These are phyloP conservation scores for Nemoura dubitans DNA, from an alignment of 2,888 invertebrate species.

Conservation along the genomic window DNA sequence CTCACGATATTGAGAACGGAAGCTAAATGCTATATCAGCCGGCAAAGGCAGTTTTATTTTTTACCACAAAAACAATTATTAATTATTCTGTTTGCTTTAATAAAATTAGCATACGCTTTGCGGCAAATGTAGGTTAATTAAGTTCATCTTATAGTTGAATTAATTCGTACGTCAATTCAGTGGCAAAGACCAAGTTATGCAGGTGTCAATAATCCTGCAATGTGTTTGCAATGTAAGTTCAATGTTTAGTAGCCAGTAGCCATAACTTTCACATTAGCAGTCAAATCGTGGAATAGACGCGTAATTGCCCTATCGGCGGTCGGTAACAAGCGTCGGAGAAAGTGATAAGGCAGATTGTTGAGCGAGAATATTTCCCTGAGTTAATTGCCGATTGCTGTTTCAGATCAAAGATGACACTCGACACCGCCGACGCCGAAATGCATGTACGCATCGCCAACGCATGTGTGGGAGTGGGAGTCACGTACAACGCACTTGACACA, in stretches of 20 bases:
- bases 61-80: not conserved
- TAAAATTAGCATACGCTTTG: not conserved
- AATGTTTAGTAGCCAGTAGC: not conserved
- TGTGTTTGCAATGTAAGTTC: not conserved
- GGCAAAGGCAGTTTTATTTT: not conserved
- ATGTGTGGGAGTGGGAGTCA: no score
- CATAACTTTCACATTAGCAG: not conserved
- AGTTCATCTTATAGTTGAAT: slow-evolving; percentile 17
- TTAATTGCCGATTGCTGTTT: no score
- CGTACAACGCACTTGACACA: not conserved
- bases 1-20: not conserved
- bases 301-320: not conserved
- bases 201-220: not conserved
- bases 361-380: not conserved
- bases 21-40: not conserved
- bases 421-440: not conserved
- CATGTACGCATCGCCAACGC: not conserved
- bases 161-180: not conserved
- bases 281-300: not conserved
- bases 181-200: not conserved
- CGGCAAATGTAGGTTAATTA: slow-evolving; percentile 28
- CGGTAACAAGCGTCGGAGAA: not conserved
- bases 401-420: not conserved
- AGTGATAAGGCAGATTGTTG: not conserved
- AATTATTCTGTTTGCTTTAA: not conserved